A percentile compares a stretch with the other conserved stretches of the same genome.
phyloP scores from a whole-genome alignment of 2,888 invertebrate genomes.

The Harpalus rufipes region DNA sequence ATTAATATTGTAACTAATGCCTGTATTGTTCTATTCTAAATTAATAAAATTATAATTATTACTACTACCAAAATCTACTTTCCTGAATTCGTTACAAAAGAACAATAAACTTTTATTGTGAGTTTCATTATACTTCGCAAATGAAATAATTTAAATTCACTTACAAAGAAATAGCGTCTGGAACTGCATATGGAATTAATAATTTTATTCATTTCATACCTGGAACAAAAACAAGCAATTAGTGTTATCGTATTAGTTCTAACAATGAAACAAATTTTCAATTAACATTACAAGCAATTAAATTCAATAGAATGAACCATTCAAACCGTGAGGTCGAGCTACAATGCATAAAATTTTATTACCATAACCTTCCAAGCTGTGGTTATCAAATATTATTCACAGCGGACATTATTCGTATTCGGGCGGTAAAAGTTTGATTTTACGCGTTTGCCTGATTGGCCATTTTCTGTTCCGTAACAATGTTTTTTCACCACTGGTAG shows the following conservation, averaged over 20 bases:
- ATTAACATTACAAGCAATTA: conserved; percentile 1
- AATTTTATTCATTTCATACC: background rate
- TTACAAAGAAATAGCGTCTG: background rate
- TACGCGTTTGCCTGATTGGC: too few relatives aligned
- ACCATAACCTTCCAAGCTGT: too few relatives aligned
- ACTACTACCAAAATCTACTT: background rate
- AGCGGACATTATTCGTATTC: too few relatives aligned
- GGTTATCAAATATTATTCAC: too few relatives aligned
- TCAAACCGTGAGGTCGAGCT: background rate
- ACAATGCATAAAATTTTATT: background rate
- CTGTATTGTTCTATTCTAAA: background rate
- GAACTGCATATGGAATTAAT: background rate
- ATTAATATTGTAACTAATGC: background rate
- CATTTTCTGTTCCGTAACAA: too few relatives aligned
- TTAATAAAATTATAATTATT: background rate
- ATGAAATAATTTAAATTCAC: background rate
- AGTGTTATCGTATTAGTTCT: background rate
- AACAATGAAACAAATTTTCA: conserved; percentile 5
- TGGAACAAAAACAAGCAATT: conserved; percentile 2
- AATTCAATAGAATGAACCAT: background rate
- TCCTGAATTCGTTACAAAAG: background rate
- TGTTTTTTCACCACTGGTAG: too few relatives aligned
- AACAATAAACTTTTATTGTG: background rate
- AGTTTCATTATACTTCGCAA: background rate
- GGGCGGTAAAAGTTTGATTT: too few relatives aligned